A percentile compares a stretch with the other conserved stretches of the same genome.
Conservation (phyloP, 2,888 invertebrate genomes). For the Brachylomia viminalis region DNA sequence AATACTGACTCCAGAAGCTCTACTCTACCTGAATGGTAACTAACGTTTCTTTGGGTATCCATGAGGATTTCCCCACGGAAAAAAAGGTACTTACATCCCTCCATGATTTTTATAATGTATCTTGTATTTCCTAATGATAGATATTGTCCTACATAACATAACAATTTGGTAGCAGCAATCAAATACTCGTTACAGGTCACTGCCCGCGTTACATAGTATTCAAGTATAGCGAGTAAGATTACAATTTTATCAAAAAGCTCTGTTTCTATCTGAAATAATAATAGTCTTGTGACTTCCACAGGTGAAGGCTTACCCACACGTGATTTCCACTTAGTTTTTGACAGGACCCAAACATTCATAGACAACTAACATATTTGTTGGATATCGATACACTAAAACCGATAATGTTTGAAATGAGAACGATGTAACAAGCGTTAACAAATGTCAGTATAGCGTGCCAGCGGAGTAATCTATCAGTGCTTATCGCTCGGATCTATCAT, state of each 20-base stretch:
- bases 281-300: no score
- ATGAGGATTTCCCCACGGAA: no score
- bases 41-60: neutral
- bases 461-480: constrained; percentile 65
- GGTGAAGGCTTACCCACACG: no score
- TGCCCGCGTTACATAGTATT: no score
- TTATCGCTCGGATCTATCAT: constrained; percentile 67
- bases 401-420: constrained; percentile 47
- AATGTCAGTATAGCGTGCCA: constrained; percentile 74
- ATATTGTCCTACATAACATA: neutral
- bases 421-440: constrained; percentile 62
- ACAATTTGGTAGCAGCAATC: constrained; percentile 15
- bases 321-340: no score
- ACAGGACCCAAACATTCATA: neutral
- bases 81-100: neutral
- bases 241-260: no score
- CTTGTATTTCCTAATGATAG: neutral
- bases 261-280: no score
- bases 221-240: no score
- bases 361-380: neutral
- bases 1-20: no score
- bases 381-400: constrained; percentile 35
- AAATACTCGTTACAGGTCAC: constrained; percentile 24
- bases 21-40: neutral
- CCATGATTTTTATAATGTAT: neutral